Percentiles rank a stretch among this genome's conserved stretches.
phyloP scores from a whole-genome alignment of 2,888 invertebrate species.

The Hydrotaea cyrtoneurina region DNA sequence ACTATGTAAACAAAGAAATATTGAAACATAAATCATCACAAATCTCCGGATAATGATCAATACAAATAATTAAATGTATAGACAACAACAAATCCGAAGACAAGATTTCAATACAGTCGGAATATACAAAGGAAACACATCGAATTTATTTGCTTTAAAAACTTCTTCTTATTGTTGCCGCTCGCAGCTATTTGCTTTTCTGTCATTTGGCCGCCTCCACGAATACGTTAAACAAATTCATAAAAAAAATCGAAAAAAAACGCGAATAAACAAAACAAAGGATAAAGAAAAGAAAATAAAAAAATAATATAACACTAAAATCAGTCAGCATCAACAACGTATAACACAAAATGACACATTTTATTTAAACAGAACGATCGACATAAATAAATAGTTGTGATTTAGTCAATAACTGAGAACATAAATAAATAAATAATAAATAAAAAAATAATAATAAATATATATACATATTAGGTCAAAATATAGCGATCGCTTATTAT shows the following conservation, averaged over 20 bases:
- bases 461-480: no score
- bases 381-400: no score
- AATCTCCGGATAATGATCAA: not conserved
- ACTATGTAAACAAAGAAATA: slow-evolving; percentile 8
- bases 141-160: not conserved
- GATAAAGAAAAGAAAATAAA: not conserved
- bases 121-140: not conserved
- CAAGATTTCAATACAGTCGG: not conserved
- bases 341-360: not conserved
- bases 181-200: not conserved
- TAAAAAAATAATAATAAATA: no score
- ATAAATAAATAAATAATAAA: no score
- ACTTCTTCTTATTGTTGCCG: not conserved
- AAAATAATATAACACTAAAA: not conserved
- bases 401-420: no score
- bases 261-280: not conserved
- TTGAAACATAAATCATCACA: not conserved
- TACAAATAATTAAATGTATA: slow-evolving; percentile 42
- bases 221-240: not conserved
- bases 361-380: not conserved
- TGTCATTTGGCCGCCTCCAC: not conserved
- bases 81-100: not conserved
- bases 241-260: not conserved
- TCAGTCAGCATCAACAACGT: not conserved
- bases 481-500: no score